A percentile compares a stretch with the other conserved stretches of the same genome.
phyloP scores from a whole-genome alignment of 2,888 invertebrate genomes.

The Volucella zonaria region DNA sequence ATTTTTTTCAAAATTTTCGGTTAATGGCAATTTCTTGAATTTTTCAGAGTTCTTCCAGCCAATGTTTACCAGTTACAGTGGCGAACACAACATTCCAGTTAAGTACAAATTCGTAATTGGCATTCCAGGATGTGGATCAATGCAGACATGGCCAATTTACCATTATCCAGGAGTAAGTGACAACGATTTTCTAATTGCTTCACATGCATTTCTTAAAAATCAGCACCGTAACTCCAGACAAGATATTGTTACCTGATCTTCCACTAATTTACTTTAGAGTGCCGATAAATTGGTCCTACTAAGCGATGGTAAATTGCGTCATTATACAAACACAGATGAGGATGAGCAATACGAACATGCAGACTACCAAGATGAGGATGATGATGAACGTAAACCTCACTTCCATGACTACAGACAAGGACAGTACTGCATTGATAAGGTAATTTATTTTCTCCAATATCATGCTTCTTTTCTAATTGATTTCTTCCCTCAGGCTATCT shows the following conservation, averaged over 20 bases:
- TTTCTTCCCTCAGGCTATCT: slow-evolving; percentile 77
- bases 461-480: neutral
- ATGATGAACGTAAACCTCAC: slow-evolving; percentile 83
- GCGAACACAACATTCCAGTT: slow-evolving; percentile 84
- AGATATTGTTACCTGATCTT: slow-evolving; percentile 9
- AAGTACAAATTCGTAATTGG: slow-evolving; percentile 86
- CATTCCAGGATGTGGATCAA: slow-evolving; percentile 87
- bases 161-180: slow-evolving; percentile 82
- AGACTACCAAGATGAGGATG: slow-evolving; percentile 82
- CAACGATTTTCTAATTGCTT: neutral
- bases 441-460: slow-evolving; percentile 77
- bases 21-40: neutral
- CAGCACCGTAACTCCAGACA: neutral
- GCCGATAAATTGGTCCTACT: slow-evolving; percentile 85
- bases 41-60: slow-evolving; percentile 83
- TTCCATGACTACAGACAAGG: slow-evolving; percentile 89
- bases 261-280: slow-evolving; percentile 80
- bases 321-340: slow-evolving; percentile 86
- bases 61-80: slow-evolving; percentile 86
- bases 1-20: neutral
- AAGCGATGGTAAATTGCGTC: slow-evolving; percentile 88
- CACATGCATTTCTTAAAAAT: neutral
- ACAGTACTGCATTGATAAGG: slow-evolving; percentile 92
- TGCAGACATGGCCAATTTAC: slow-evolving; percentile 88
- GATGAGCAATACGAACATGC: slow-evolving; percentile 75